Conservation (phyloP, 2,888 invertebrate genomes). For the Limnephilus marmoratus region DNA sequence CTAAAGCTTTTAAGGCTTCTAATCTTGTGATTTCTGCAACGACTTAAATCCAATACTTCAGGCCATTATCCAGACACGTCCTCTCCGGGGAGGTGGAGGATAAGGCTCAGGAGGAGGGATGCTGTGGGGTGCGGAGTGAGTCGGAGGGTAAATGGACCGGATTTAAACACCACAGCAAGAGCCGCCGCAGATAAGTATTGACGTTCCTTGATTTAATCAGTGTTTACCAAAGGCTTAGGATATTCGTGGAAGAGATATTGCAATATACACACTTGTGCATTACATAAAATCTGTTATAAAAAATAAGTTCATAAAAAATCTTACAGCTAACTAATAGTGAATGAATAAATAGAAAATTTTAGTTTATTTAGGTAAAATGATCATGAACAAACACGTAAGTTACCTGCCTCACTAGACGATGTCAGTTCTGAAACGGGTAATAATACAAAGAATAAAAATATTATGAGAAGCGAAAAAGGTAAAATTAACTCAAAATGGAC, state of each 20-base stretch:
- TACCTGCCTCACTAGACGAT: no score
- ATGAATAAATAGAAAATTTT: no score
- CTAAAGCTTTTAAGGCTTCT: not conserved
- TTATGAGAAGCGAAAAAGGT: no score
- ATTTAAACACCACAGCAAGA: slow-evolving; percentile 36
- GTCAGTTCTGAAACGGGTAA: no score
- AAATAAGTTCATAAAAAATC: no score
- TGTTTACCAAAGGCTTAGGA: not conserved
- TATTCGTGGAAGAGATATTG: not conserved
- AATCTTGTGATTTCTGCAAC: not conserved
- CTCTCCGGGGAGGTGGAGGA: not conserved
- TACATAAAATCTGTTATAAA: no score
- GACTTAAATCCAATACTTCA: slow-evolving; percentile 3
- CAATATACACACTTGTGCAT: no score
- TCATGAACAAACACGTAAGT: no score
- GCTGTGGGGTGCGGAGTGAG: not conserved
- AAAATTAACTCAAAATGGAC: no score
- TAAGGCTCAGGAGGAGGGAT: not conserved
- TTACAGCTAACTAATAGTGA: no score
- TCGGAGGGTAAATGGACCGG: slow-evolving; percentile 41
- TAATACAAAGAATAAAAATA: no score
- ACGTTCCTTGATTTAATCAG: slow-evolving; percentile 6
- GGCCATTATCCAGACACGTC: slow-evolving; percentile 14
- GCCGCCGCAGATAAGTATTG: not conserved
- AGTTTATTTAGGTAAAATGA: no score